phyloP scores from a whole-genome alignment of 1,140 invertebrate species.

The Drosophila rufa region DNA sequence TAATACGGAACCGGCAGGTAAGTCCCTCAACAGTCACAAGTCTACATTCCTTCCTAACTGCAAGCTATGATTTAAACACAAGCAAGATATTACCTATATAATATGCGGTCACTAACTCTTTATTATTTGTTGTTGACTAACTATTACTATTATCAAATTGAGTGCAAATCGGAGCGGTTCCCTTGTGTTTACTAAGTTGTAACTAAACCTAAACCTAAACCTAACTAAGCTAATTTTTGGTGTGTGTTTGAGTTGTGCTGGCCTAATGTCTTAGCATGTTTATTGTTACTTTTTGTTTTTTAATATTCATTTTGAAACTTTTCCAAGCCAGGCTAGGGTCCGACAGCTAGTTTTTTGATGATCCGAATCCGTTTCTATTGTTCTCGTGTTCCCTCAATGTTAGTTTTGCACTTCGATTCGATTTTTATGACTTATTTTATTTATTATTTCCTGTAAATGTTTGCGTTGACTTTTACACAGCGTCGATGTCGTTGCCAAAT shows the following conservation, averaged over 20 bases:
- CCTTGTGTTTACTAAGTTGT: constrained; percentile 10
- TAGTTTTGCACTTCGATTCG: constrained; percentile 10
- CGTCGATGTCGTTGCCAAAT: constrained; percentile 70
- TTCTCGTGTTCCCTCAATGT: constrained; percentile 6
- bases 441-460: constrained; percentile 48
- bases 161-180: constrained; percentile 18
- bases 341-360: not conserved
- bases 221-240: constrained; percentile 9
- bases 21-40: constrained; percentile 78
- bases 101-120: constrained; percentile 30
- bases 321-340: constrained; percentile 5
- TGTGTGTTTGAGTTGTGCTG: constrained; percentile 19
- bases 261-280: constrained; percentile 33
- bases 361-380: not conserved
- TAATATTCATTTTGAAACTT: not conserved
- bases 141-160: constrained; percentile 13
- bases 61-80: constrained; percentile 32
- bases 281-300: not conserved
- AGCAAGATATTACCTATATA: constrained; percentile 11
- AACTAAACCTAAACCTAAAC: constrained; percentile 9
- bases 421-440: constrained; percentile 6
- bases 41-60: constrained; percentile 49
- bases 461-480: constrained; percentile 59
- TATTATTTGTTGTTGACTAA: constrained; percentile 13
- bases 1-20: constrained; percentile 90